Conservation (phyloP, 2,888 invertebrate species). For the Heterodera filipjevi region DNA sequence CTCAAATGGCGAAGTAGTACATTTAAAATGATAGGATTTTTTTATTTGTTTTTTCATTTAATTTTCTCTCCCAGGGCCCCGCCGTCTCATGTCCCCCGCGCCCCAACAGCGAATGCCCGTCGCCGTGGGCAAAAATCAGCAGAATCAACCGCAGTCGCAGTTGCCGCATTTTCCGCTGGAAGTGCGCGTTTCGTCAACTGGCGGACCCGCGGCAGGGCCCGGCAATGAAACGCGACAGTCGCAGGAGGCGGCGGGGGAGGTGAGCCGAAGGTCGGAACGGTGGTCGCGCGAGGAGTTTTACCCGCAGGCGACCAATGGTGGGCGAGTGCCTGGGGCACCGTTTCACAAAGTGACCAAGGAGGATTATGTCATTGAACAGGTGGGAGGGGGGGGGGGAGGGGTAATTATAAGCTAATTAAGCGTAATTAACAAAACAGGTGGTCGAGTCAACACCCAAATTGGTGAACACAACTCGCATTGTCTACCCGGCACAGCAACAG, state of each 20-base stretch:
- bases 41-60: not conserved
- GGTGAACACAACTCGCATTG: conserved; percentile 6
- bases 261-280: not conserved
- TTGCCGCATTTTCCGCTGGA: not conserved
- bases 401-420: not conserved
- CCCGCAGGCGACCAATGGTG: not conserved
- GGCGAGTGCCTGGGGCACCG: not conserved
- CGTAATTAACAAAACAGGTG: not conserved
- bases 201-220: too few relatives aligned
- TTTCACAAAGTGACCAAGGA: conserved; percentile 18
- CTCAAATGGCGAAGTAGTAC: not conserved
- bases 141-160: not conserved
- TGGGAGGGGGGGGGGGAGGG: too few relatives aligned
- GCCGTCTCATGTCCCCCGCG: not conserved
- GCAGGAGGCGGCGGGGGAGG: not conserved
- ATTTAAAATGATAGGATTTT: not conserved
- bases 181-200: not conserved
- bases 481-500: conserved; percentile 12
- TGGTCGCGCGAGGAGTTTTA: conserved; percentile 11
- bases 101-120: not conserved
- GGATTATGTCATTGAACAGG: conserved; percentile 10
- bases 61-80: not conserved
- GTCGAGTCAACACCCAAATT: not conserved
- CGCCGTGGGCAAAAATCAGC: not conserved
- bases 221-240: not conserved